Base-by-base conservation (phyloP, 2,888 invertebrate species). In the Meliscaeva auricollis region DNA sequence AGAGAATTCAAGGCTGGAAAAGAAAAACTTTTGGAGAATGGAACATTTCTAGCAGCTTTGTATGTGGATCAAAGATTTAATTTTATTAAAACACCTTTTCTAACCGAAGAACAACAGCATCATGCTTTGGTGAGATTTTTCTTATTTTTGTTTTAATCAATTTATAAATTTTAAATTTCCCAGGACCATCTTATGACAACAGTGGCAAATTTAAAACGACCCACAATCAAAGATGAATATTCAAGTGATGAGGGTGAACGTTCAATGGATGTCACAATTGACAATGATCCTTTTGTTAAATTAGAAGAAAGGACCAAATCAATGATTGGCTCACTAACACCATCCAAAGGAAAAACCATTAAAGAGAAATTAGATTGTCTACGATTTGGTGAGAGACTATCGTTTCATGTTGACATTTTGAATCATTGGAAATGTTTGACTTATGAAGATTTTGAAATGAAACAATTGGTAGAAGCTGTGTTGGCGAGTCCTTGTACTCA, bases 1-100 rank as follows among this genome's bases (percentile, higher is more conserved):
- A 48, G 22, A 11, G 41, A 79, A 4, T 58, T 83, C 56, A 52
- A 62, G 46, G 22, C 52, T 1, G 22, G 48, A 13, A 87, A 85
- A 9, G 69, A 74, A 2, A 26, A 22, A 20, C 56, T 87, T 7
- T 13, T 84, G 0, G 77, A 87, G 9, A 84, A 83, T 32, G 69
- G 75, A 26, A 54, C 82, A 9, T 84, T 88, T 72, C 13, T 85
- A 22, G 78, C 88, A 0, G 88, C 84, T 38, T 38, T 88, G 9
- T 87, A 87, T 35, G 17, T 87, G 7, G 87, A 88, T 50, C 82
- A 82, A 17, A 64, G 88, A 32, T 87, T 87, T 41, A 88, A 88
- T 76, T 87, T 70, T 22, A 44, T 77, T 8, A 82, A 87, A 44
- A 70, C 87, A 0, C 72, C 73, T 1, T 80, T 87, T 26, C 22